Base-by-base conservation (phyloP, 2,113 vertebrate genomes). In the Phrynosoma blainvillii region DNA sequence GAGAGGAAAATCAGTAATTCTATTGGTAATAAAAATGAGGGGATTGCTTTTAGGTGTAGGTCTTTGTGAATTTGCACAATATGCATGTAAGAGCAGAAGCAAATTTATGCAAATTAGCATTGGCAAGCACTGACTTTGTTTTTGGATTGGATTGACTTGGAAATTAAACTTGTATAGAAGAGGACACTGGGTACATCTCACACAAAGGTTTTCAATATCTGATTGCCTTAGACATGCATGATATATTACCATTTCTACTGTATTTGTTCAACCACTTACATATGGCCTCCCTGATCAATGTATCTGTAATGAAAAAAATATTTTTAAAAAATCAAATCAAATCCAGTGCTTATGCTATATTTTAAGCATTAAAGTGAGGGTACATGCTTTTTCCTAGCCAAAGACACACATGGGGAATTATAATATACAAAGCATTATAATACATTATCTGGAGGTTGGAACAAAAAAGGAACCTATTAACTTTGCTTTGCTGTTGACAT, bases 111-210 rank as follows among this genome's bases (percentile, higher is more conserved):
- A 82, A 81, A 87, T 87, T 75, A 87, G 70, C 56, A 66, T 47
- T 77, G 56, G 86, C 70, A 85, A 62, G n/a, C 1, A 77, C 74
- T 78, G 84, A 78, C 59, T 27, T 42, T 76, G 36, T 40, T 84
- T 84, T 6, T 77, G 68, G 36, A 62, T 12, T 66, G 79, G 40
- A 75, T 21, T 76, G 36, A 88, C 71, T 82, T 76, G 40, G 7
- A 88, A 88, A 88, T 88, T 79, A 82, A 88, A 88, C 20, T 36
- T 66, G 47, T 76, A 83, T 75, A 82, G 42, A 77, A 76, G 21
- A 82, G 71, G 76, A 20, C 62, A 68, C 20, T 83, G n/a, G 71
- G 30, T 66, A 54, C 73, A 83, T 82, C 62, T 88, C 70, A 42
- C 79, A 75, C 54, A 66, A 21, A 86, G 47, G 40, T 68, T 71